Base-by-base conservation (phyloP, 2,797 vertebrate genomes). In the Astyanax mexicanus region DNA sequence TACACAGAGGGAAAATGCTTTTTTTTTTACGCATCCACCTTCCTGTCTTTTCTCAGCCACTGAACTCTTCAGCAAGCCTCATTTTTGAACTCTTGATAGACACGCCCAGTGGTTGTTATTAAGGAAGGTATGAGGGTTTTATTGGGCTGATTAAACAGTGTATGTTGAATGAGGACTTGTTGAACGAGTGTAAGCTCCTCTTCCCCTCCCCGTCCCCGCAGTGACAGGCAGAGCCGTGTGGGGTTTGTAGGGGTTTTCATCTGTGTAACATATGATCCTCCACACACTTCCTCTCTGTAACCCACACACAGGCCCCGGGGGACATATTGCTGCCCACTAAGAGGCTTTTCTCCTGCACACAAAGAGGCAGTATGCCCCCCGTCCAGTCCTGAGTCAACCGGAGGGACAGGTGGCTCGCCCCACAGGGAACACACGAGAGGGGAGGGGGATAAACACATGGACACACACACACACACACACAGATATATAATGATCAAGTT, bases 321-420 rank as follows among this genome's bases (percentile, higher is more conserved):
- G 75, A 67, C 42, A 13, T 49, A 66, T 49, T 8, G 15, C 29
- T 64, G 23, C 45, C 25, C 58, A n/a, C 32, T 29, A 66, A 65
- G 51, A 47, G 52, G 51, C 60, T 72, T 77, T 71, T 65, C 42
- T 72, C 69, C 17, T 25, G 25, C n/a, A 38, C 38, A 72, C 75
- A 78, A 66, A 72, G 52, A 40, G 32, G 60, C 35, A 57, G 40
- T 57, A 21, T 67, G 29, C 45, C 29, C 60, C 54, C 25, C 3
- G 19, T 61, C 58, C 58, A 17, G 55, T 35, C 25, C 8, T 52
- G 32, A 61, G 66, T 76, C 35, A 32, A 58, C 51, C 62, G 51
- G 23, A 69, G 49, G n/a, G 69, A 72, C 76, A 72, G 69, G 69
- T 72, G 69, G 62, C 9, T 23, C 3, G n/a, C 49, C 42, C 75